Evolutionary conservation across 2,888 invertebrate genomes (phyloP), one percentile per base, ranked within the genome.

Genomic region (Netelia fuscicornis): DNA sequence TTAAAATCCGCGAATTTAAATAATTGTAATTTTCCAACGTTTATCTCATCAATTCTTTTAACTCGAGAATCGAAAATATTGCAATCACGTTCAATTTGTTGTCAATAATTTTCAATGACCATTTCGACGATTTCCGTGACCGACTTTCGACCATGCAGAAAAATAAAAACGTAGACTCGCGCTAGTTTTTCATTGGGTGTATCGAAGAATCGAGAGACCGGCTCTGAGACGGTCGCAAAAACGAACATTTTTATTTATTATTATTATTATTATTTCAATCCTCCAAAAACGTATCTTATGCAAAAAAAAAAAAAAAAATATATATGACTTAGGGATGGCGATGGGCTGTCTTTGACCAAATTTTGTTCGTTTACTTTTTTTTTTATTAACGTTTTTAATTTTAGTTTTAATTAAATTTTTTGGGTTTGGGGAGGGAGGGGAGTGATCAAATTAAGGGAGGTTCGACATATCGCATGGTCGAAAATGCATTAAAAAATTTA

Each of bases 81-180:
- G 30, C 5, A 3, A 30, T 30, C 30, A 5, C 30, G 30, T 30
- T 30, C 30, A 30, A 30, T 30, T 48, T 48, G 2, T 48, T 48
- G 13, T 10, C 13, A 37, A 67, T 81, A 11, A 64, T 60, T 44
- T 52, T 42, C n/a, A 48, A 48, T 64, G 23, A 30, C 54, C 75
- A 65, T 80, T 65, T 80, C 75, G 37, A 13, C 75, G 79, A 71
- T 75, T 62, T 74, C 13, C 75, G 74, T 52, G 62, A 79, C 74
- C 64, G 48, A 83, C 54, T 83, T 70, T 64, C 62, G 44, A 78
- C 20, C 71, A 56, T 70, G 44, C 68, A 37, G 64, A 56, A 70
- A 56, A 64, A 80, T 64, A 76, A n/a, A 72, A 23, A 25, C 30
- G 30, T 23, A 37, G 30, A 80, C 5, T 58, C 56, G 20, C 6